phyloP scores from a whole-genome alignment of 1,140 invertebrate genomes.

The Drosophila persimilis region DNA sequence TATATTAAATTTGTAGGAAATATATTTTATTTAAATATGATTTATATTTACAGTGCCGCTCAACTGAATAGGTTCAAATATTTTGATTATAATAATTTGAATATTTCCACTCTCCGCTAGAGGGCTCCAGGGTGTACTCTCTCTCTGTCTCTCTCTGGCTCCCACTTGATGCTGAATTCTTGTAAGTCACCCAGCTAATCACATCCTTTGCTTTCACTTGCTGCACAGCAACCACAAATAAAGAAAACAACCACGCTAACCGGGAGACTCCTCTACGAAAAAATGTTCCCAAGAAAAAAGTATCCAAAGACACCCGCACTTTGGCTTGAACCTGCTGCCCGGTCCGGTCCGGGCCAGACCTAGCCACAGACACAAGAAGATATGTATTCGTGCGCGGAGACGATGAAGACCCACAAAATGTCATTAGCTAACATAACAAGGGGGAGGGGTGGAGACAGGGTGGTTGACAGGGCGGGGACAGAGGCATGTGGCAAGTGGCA shows the following conservation, averaged over 20 bases:
- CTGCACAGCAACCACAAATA: background rate
- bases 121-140: no score
- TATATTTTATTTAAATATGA: no score
- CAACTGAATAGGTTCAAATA: no score
- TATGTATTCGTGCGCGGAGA: conserved; percentile 1
- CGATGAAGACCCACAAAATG: conserved; percentile 30
- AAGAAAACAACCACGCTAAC: background rate
- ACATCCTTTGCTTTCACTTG: conserved; percentile 50
- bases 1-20: no score
- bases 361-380: conserved; percentile 22
- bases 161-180: conserved; percentile 21
- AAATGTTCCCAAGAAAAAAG: conserved; percentile 31
- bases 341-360: conserved; percentile 7
- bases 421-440: conserved; percentile 45
- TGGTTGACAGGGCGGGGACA: background rate
- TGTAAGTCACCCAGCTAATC: conserved; percentile 2
- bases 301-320: conserved; percentile 43
- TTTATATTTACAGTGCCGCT: no score
- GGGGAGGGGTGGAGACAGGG: background rate
- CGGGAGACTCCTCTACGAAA: conserved; percentile 28
- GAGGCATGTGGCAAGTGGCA: background rate
- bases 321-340: conserved; percentile 30
- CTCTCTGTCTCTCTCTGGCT: background rate
- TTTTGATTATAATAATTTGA: no score
- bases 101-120: no score